Evolutionary conservation across 2,888 invertebrate species (phyloP), one percentile per base, ranked within the genome.

Genomic region (Ophioninae sp.): DNA sequence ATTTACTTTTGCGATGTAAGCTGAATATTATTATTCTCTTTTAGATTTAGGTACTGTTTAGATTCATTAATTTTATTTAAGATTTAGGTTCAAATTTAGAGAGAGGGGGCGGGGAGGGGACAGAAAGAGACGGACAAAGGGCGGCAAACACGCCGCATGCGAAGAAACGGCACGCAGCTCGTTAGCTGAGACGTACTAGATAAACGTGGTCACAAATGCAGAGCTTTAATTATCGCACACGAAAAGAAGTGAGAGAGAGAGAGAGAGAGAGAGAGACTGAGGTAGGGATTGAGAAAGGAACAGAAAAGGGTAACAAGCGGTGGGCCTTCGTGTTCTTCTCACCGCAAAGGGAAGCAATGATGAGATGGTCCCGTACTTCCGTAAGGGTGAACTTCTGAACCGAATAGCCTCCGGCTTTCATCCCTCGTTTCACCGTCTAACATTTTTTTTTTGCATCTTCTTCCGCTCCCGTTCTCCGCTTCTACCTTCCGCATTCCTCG

Each of bases 181-280:
- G 87, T 87, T 86, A 86, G 85, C 44, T 73, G 73, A 58, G 83
- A 44, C 41, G 63, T 69, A 82, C 86, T 83, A 85, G 82, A 84
- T 83, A 86, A 87, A 87, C 85, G 84, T 82, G 84, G 86, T 85
- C 87, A 86, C 88, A 88, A 87, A 87, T 87, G 85, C 86, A 87
- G 74, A 83, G 85, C 85, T 87, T 88, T 88, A 88, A 87, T 89
- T 88, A 88, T 87, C 82, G 81, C 81, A 81, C 82, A 79, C 74
- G 61, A 39, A 67, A 10, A 65, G 37, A 44, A 17, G 51, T 2
- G 51, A 44, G 44, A 44, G 10, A 10, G 44, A 44, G 10, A 44
- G 44, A 44, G 8, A 44, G 44, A 44, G 44, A 44, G 44, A 44
- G 44, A 44, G 44, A 44, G 13, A 20, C n/a, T 5, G 63, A 58